Conservation (phyloP, 2,888 invertebrate genomes). For the Nemurella pictetii region DNA sequence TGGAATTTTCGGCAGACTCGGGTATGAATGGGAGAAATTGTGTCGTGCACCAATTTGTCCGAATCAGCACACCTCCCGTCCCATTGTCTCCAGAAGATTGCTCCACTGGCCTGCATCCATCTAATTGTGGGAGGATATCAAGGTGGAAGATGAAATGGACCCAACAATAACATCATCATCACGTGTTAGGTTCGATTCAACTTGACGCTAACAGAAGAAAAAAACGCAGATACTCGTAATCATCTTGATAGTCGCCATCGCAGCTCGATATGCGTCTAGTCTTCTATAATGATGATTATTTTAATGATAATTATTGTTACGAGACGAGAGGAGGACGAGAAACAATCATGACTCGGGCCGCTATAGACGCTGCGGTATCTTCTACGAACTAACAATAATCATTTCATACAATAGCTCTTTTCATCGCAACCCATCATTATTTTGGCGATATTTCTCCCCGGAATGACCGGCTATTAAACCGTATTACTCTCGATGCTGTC, state of each 20-base stretch:
- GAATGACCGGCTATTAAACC: conserved; percentile 8
- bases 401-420: neutral
- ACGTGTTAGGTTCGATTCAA: neutral
- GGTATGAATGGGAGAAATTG: neutral
- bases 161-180: neutral
- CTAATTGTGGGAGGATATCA: neutral
- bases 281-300: conserved; percentile 26
- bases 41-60: neutral
- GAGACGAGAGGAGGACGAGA: neutral
- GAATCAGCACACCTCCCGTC: neutral
- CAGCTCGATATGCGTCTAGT: neutral
- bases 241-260: neutral
- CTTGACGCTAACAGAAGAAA: neutral
- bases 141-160: neutral
- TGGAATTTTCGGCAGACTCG: no score
- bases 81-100: neutral
- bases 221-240: neutral
- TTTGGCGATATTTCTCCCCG: conserved; percentile 33
- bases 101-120: neutral
- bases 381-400: conserved; percentile 30
- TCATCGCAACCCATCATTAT: conserved; percentile 30
- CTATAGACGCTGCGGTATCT: conserved; percentile 21
- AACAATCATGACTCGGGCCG: conserved; percentile 6
- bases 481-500: conserved; percentile 21
- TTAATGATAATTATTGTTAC: conserved; percentile 23